A percentile compares a stretch with the other conserved stretches of the same genome.
Conservation (phyloP, 2,113 vertebrate species). For the Menura novaehollandiae region DNA sequence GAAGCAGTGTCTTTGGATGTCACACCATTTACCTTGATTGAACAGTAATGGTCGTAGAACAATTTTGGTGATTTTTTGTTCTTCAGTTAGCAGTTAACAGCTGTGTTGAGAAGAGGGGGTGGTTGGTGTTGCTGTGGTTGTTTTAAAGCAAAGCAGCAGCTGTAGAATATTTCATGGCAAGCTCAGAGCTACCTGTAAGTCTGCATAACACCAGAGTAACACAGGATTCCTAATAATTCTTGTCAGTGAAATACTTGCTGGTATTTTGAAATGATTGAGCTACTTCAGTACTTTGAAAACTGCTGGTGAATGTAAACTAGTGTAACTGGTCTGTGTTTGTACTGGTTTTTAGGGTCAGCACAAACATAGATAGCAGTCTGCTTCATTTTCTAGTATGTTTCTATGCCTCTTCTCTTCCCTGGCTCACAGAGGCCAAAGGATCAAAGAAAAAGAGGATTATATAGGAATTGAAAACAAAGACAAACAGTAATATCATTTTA, state of each 20-base stretch:
- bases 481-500: neutral
- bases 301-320: neutral
- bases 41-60: neutral
- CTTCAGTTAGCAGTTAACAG: neutral
- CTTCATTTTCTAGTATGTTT: neutral
- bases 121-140: neutral
- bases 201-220: neutral
- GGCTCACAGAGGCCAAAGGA: neutral
- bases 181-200: neutral
- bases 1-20: neutral
- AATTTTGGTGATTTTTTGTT: slow-evolving; percentile 17
- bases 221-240: neutral
- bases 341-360: neutral
- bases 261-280: neutral
- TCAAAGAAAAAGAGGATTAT: neutral
- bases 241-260: neutral
- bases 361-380: neutral
- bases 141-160: neutral
- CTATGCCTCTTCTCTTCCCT: neutral
- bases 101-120: neutral
- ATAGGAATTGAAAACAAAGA: neutral
- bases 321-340: neutral
- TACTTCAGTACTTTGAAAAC: neutral
- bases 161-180: neutral
- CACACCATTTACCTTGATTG: neutral